Conservation (phyloP, 1,140 invertebrate species). For the Drosophila busckii region DNA sequence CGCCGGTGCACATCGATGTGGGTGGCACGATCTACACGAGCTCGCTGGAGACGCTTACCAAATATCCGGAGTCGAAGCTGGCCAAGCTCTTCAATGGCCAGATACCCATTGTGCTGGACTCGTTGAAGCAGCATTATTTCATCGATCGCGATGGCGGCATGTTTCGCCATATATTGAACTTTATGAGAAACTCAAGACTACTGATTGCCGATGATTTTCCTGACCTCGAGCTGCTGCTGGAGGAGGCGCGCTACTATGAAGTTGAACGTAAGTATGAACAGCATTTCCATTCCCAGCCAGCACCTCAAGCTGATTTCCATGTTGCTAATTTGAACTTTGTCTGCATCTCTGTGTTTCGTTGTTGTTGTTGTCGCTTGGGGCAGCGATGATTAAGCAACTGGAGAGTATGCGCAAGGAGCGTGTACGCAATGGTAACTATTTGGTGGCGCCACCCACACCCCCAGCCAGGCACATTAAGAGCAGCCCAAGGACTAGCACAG, state of each 20-base stretch:
- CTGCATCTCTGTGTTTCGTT: not conserved
- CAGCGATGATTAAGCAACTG: constrained; percentile 87
- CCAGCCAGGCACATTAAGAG: constrained; percentile 63
- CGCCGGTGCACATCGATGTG: constrained; percentile 98
- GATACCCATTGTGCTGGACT: constrained; percentile 97
- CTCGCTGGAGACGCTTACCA: constrained; percentile 95
- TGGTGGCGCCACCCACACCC: constrained; percentile 72
- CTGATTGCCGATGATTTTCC: constrained; percentile 92
- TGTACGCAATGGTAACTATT: constrained; percentile 81
- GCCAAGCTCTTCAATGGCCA: constrained; percentile 97
- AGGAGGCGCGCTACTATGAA: constrained; percentile 96
- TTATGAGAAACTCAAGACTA: constrained; percentile 93
- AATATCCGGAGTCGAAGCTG: constrained; percentile 94
- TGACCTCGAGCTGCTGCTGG: constrained; percentile 93
- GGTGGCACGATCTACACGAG: constrained; percentile 98
- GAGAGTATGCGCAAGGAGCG: constrained; percentile 88
- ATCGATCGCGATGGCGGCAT: constrained; percentile 97
- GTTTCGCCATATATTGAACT: constrained; percentile 98
- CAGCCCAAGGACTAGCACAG: constrained; percentile 65
- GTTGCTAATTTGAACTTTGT: constrained; percentile 17
- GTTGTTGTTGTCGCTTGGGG: constrained; percentile 55
- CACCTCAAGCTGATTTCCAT: not conserved
- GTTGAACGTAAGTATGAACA: constrained; percentile 87
- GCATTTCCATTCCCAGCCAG: not conserved
- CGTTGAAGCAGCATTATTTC: constrained; percentile 98